Conservation (phyloP, 2,888 invertebrate species). For the Anodontia alba region DNA sequence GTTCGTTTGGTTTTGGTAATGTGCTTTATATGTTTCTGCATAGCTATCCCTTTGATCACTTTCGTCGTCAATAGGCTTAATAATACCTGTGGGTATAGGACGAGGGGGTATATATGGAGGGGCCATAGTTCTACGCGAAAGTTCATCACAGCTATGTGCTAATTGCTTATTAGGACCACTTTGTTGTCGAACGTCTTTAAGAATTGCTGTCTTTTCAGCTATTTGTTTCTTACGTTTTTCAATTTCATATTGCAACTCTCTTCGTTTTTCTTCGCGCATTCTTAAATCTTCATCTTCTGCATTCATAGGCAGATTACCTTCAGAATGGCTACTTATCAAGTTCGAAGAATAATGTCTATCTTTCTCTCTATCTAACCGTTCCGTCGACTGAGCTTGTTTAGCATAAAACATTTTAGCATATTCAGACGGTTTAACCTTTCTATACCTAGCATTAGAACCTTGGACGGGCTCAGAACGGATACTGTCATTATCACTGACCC, state of each 20-base stretch:
- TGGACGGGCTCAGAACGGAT: conserved; percentile 78
- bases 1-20: conserved; percentile 58
- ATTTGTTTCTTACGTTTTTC: conserved; percentile 88
- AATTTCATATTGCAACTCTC: conserved; percentile 88
- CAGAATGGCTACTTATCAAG: conserved; percentile 67
- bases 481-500: conserved; percentile 80
- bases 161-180: conserved; percentile 73
- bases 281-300: conserved; percentile 86
- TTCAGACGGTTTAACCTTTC: conserved; percentile 71
- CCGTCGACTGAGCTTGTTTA: conserved; percentile 65
- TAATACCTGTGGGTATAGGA: conserved; percentile 80
- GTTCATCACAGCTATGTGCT: conserved; percentile 80
- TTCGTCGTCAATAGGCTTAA: conserved; percentile 83
- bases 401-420: conserved; percentile 76
- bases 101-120: conserved; percentile 57
- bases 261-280: conserved; percentile 87
- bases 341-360: conserved; percentile 23
- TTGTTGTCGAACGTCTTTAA: conserved; percentile 73
- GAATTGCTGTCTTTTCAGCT: conserved; percentile 86
- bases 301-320: conserved; percentile 63
- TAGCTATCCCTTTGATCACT: conserved; percentile 55
- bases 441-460: conserved; percentile 51
- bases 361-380: conserved; percentile 43
- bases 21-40: conserved; percentile 58
- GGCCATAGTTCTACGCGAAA: conserved; percentile 67